phyloP scores from a whole-genome alignment of 2,888 invertebrate species.

The Drosophila histrio region DNA sequence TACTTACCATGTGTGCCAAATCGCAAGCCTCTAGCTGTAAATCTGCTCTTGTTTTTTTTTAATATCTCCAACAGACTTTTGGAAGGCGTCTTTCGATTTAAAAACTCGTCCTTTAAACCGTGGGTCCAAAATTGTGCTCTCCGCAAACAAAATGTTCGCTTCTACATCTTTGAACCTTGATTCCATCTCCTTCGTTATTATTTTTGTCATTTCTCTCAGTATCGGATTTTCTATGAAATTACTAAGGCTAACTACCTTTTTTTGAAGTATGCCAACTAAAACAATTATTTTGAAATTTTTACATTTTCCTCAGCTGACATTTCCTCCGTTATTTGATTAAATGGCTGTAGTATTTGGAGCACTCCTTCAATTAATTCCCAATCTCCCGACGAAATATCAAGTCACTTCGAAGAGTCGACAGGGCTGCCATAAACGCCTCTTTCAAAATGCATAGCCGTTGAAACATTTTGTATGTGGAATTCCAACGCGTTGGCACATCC shows the following conservation, averaged over 20 bases:
- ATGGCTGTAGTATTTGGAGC: background rate
- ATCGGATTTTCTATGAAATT: background rate
- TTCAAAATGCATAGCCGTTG: conserved; percentile 5
- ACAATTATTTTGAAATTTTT: conserved; percentile 10
- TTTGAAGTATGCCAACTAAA: background rate
- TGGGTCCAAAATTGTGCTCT: conserved; percentile 8
- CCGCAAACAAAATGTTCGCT: background rate
- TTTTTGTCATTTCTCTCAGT: background rate
- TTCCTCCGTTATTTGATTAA: conserved; percentile 7
- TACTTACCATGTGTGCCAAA: no score
- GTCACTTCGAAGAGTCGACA: background rate
- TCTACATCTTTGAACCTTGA: conserved; percentile 5
- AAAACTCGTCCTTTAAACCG: conserved; percentile 10
- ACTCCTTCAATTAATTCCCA: conserved; percentile 1
- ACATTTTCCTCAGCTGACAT: conserved; percentile 12
- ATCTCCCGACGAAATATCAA: background rate
- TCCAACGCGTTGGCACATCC: conserved; percentile 14
- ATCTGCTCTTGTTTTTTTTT: no score
- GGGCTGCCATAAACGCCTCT: background rate
- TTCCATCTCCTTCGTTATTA: background rate
- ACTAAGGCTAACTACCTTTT: background rate
- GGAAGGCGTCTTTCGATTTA: background rate
- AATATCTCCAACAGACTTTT: background rate
- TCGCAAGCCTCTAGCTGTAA: no score
- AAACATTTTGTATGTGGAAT: conserved; percentile 18